Evolutionary conservation across 1,140 invertebrate genomes (phyloP).

Genomic region (Nixonia krombeini): DNA sequence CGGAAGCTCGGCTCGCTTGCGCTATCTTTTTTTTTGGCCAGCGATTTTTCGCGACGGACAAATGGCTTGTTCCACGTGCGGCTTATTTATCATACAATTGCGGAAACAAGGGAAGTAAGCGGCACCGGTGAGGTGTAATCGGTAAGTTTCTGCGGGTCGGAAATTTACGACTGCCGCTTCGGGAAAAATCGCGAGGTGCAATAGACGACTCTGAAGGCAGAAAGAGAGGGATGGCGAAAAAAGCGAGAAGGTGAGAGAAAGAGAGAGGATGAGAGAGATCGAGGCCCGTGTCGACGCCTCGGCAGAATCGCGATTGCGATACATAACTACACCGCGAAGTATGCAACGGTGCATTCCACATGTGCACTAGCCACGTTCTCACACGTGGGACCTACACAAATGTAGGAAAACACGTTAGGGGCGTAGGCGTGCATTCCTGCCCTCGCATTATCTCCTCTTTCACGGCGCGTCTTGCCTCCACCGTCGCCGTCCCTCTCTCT

Average conservation of each 20-base stretch:
- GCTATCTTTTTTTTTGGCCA: no score
- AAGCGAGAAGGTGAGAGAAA: background rate
- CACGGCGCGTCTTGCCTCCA: constrained; percentile 11
- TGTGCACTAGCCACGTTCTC: constrained; percentile 60
- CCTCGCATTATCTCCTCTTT: constrained; percentile 63
- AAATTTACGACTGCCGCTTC: constrained; percentile 6
- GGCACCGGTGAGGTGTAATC: no score
- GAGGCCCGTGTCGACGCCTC: constrained; percentile 50
- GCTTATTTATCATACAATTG: no score
- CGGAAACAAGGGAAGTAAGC: no score
- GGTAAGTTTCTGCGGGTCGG: background rate
- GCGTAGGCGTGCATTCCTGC: constrained; percentile 69
- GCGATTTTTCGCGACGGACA: no score
- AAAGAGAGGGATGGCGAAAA: background rate
- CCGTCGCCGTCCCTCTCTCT: constrained; percentile 6
- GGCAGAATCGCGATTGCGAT: constrained; percentile 56
- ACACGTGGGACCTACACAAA: constrained; percentile 62
- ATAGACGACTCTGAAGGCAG: constrained; percentile 14
- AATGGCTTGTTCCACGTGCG: no score
- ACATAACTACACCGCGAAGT: constrained; percentile 58
- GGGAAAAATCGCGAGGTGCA: constrained; percentile 9
- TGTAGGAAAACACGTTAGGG: constrained; percentile 62
- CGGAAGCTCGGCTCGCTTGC: no score
- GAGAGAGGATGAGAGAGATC: constrained; percentile 18
- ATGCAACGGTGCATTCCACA: constrained; percentile 63